A percentile compares a stretch with the other conserved stretches of the same genome.
Conservation (phyloP, 2,113 vertebrate species). For the Xiphias gladius region DNA sequence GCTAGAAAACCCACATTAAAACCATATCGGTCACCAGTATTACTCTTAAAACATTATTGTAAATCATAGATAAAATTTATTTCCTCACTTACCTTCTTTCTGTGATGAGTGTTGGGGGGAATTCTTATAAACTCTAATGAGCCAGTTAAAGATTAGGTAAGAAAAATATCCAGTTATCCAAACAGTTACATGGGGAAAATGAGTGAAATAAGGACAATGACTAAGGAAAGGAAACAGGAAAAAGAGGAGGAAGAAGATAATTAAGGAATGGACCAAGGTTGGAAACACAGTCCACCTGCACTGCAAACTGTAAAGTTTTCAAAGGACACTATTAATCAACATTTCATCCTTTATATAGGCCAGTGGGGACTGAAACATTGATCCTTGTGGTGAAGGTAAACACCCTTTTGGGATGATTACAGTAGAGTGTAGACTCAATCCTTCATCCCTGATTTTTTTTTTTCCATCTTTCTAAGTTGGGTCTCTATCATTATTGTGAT, state of each 20-base stretch:
- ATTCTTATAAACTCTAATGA: neutral
- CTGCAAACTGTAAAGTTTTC: constrained; percentile 22
- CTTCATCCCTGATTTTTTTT: constrained; percentile 21
- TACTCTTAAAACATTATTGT: neutral
- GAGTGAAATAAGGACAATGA: neutral
- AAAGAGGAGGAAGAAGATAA: neutral
- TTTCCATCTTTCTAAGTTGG: constrained; percentile 11
- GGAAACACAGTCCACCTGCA: constrained; percentile 5
- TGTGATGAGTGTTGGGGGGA: neutral
- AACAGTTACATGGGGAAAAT: neutral
- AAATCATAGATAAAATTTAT: neutral
- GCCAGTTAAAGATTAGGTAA: neutral
- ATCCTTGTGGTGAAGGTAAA: constrained; percentile 47
- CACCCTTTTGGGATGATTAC: constrained; percentile 43
- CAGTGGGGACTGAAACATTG: constrained; percentile 29
- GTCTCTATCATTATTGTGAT: constrained; percentile 54
- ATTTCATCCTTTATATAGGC: constrained; percentile 32
- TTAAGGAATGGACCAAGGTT: neutral
- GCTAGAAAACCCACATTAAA: neutral
- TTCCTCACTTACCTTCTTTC: neutral
- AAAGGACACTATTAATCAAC: constrained; percentile 41
- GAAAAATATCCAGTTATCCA: neutral
- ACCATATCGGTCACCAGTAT: neutral
- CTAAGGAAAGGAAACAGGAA: neutral
- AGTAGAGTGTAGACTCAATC: constrained; percentile 23